Evolutionary conservation across 2,888 invertebrate species (phyloP).

Genomic region (Volucella inanis): DNA sequence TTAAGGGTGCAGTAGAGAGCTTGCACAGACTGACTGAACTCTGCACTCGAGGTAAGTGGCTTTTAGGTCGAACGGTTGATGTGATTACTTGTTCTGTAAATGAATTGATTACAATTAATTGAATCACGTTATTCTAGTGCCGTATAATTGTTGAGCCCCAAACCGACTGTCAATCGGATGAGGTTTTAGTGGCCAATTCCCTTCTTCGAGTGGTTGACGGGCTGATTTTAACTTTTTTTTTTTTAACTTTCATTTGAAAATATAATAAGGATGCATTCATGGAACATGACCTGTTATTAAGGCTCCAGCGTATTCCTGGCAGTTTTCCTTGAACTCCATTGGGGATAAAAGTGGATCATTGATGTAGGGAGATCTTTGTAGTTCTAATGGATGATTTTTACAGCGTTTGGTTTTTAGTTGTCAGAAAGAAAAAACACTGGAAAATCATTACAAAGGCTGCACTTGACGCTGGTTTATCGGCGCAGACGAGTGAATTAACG

Average conservation of each 20-base stretch:
- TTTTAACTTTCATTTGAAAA: neutral
- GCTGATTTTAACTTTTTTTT: neutral
- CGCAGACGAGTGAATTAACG: no score
- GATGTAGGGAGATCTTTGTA: no score
- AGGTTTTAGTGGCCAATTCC: conserved; percentile 23
- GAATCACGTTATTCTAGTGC: conserved; percentile 55
- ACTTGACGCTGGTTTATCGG: no score
- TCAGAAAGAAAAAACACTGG: no score
- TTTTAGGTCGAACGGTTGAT: conserved; percentile 60
- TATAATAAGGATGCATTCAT: no score
- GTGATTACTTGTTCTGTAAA: conserved; percentile 68
- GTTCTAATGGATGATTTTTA: no score
- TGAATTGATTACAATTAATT: conserved; percentile 66
- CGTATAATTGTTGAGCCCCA: conserved; percentile 39
- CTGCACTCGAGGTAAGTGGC: conserved; percentile 43
- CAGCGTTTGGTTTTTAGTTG: no score
- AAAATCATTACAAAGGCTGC: no score
- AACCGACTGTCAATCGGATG: conserved; percentile 36
- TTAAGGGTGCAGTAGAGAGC: neutral
- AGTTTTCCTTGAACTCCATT: no score
- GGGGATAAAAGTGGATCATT: no score
- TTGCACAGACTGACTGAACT: neutral
- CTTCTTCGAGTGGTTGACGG: neutral
- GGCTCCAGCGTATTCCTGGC: no score
- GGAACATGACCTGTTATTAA: no score